Percentiles rank a stretch among this genome's conserved stretches.
Evolutionary conservation across 2,797 vertebrate genomes (phyloP).

Genomic region (Phataginus tetradactyla): DNA sequence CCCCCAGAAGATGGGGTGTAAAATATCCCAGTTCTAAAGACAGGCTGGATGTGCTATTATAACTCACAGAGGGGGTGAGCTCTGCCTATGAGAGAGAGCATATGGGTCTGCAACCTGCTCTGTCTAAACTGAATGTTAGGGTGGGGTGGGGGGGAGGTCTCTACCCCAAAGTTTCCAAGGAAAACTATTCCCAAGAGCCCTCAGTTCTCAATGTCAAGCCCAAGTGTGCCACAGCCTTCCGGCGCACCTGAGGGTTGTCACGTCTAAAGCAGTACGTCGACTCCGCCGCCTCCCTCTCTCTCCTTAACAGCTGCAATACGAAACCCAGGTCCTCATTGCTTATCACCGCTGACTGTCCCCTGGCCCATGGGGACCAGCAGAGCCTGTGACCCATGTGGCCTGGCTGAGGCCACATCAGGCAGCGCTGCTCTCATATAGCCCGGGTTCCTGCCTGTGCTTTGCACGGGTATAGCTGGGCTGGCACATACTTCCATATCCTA

Average conservation of each 20-base stretch:
- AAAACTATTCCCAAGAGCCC: not conserved
- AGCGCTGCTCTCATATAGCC: not conserved
- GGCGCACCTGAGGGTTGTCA: not conserved
- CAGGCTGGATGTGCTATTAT: not conserved
- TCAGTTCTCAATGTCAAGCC: not conserved
- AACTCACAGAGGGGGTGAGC: not conserved
- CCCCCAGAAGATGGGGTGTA: too few relatives aligned
- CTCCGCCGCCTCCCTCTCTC: not conserved
- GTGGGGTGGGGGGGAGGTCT: not conserved
- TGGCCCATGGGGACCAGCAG: slow-evolving; percentile 26
- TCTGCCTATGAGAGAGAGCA: not conserved
- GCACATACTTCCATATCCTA: slow-evolving; percentile 49
- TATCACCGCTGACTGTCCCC: not conserved
- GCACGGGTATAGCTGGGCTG: not conserved
- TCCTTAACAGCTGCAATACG: not conserved
- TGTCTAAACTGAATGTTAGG: not conserved
- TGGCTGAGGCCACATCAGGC: slow-evolving; percentile 58
- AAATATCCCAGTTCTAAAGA: not conserved
- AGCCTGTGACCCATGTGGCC: not conserved
- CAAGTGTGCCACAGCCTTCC: rapidly evolving
- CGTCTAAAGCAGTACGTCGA: not conserved
- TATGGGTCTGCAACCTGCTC: not conserved
- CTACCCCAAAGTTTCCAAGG: not conserved
- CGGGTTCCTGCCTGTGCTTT: slow-evolving; percentile 71
- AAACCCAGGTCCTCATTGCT: slow-evolving; percentile 21